Evolutionary conservation across 2,888 invertebrate species (phyloP).

Genomic region (Biston betularia): DNA sequence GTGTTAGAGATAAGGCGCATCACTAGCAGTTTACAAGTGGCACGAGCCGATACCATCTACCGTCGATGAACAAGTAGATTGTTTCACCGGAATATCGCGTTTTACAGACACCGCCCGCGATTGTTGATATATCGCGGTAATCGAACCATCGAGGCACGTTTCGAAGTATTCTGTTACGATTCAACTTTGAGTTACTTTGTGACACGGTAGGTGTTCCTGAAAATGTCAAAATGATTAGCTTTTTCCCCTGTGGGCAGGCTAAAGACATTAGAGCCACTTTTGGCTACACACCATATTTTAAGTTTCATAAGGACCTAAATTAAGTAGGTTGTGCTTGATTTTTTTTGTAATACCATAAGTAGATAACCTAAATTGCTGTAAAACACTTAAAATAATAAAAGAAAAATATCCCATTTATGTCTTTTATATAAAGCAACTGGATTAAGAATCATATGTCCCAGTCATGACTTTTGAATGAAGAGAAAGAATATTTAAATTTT

Average conservation of each 20-base stretch:
- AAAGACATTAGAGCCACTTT: too few species aligned
- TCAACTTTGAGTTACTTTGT: conserved; percentile 8
- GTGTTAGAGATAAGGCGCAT: conserved; percentile 45
- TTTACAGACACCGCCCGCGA: conserved; percentile 64
- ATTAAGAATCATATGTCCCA: background rate
- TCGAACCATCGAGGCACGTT: conserved; percentile 69
- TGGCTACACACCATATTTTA: too few species aligned
- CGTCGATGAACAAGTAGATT: conserved; percentile 82
- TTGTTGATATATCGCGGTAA: conserved; percentile 67
- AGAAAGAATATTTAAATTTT: too few species aligned
- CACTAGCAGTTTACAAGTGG: conserved; percentile 79
- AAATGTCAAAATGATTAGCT: conserved; percentile 1
- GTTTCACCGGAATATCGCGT: conserved; percentile 75
- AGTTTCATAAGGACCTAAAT: too few species aligned
- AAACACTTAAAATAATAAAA: too few species aligned
- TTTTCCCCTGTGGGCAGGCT: background rate
- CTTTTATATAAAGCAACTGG: conserved; percentile 36
- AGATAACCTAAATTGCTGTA: too few species aligned
- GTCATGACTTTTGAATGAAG: too few species aligned
- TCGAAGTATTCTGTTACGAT: conserved; percentile 51
- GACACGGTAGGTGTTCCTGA: background rate
- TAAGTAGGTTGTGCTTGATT: background rate
- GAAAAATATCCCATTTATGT: conserved; percentile 36
- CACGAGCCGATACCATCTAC: conserved; percentile 83
- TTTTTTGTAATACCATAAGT: background rate